Base-by-base conservation (phyloP, 2,888 invertebrate species). In the Rhodophaea formosa region DNA sequence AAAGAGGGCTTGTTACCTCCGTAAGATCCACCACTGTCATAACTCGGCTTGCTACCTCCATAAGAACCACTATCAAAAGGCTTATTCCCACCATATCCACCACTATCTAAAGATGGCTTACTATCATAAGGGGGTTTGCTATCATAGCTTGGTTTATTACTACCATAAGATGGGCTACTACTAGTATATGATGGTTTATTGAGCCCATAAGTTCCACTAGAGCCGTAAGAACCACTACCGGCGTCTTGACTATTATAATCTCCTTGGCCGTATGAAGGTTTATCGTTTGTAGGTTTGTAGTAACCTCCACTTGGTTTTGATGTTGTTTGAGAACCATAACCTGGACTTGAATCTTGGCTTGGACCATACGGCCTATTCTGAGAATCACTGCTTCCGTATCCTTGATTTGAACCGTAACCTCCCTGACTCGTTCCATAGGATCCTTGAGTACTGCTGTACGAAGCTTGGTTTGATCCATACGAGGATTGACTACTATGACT, bases 201-300 rank as follows among this genome's bases (percentile, higher is more conserved):
- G 44, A 42, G 15, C 7, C 44, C 44, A 44, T 54, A 59, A 17
- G 17, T 35, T 35, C 51, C 51, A 51, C 35, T 17, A 6, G 32
- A 32, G 1, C 47, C 47, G 15, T 49, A 49, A 14, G 23, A 23
- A 46, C 10, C 10, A 30, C 30, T 14, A 16, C 17, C 10, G 42
- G 57, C 52, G 44, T 35, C 51, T 17, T 51, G 17, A 16, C 12
- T 51, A 39, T 12, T 51, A 12, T 51, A 51, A 51, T 51, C 51
- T 30, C 30, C 30, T 10, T 49, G 32, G 32, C 49, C 32, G 7
- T 57, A 57, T n/a, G 43, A 56, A 15, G 59, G 62, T 56, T 39
- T 56, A 32, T 61, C 49, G n/a, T 60, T 58, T 7, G 23, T 23
- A 23, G 65, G 67, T 51, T 62, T 62, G n/a, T 69, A 62, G 16